Evolutionary conservation across 2,113 vertebrate species (phyloP), one percentile per base, ranked within the genome.

Genomic region (Platichthys flesus): DNA sequence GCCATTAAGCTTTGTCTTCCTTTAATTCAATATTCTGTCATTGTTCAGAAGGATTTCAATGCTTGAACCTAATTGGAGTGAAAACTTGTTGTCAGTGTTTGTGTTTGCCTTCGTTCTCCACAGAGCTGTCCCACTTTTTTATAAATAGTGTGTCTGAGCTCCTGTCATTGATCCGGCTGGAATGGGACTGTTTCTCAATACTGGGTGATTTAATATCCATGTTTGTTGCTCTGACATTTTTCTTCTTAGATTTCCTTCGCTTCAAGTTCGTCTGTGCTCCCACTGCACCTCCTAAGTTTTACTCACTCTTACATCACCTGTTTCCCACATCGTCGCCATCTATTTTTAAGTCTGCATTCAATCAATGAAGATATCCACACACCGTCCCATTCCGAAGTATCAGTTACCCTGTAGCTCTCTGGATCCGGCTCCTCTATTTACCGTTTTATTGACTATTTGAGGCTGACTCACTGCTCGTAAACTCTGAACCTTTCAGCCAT

Each of bases 151-250:
- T 54, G 13, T 54, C 18, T n/a, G 51, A 54, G 12, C 63, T 69
- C 61, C 13, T 64, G 45, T 47, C 59, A 65, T 35, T 10, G 45
- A 47, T 74, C 47, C 58, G 49, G 12, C 4, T 45, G 47, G 6
- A 9, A 2, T 61, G 47, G 47, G 70, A 74, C 75, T 35, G 20
- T 60, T 78, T 61, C 7, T 69, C 76, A 65, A 70, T 66, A 70
- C 54, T 20, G 21, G 59, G 2, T 69, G 9, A 67, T 69, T 60
- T 60, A 69, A 45, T 58, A n/a, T 54, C 51, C 51, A n/a, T 54
- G 31, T 31, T 31, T 31, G 31, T 31, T 31, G 51, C 20, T 2
- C 51, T 54, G 51, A 54, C 51, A 54, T 54, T 54, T 54, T 67
- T 59, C 3, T 15, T 40, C 62, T 57, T 5, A 4, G 12, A 42